A percentile compares a stretch with the other conserved stretches of the same genome.
Conservation (phyloP, 2,888 invertebrate species). For the Abrostola tripartita region DNA sequence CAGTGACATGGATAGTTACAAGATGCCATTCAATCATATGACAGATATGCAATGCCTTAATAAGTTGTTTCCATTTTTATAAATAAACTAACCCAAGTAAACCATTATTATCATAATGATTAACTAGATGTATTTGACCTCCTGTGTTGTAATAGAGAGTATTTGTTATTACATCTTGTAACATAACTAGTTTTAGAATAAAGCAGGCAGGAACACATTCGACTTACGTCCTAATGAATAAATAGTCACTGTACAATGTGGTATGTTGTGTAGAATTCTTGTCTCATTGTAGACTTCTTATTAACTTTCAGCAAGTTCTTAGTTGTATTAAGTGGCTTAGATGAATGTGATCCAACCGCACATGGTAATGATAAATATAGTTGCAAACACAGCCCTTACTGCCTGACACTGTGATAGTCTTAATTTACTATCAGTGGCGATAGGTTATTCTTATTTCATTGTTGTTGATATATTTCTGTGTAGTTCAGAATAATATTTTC, state of each 20-base stretch:
- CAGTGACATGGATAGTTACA: constrained; percentile 28
- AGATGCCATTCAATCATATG: constrained; percentile 12
- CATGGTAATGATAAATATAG: constrained; percentile 8
- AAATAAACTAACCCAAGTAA: constrained; percentile 26
- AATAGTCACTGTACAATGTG: constrained; percentile 2
- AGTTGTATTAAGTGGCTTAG: background rate
- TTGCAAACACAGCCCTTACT: constrained; percentile 3
- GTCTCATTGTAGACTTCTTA: background rate
- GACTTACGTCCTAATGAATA: constrained; percentile 3
- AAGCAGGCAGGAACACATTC: constrained; percentile 14
- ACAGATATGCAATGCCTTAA: constrained; percentile 8
- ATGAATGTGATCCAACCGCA: constrained; percentile 3
- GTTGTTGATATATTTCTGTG: constrained; percentile 25
- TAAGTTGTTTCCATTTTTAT: constrained; percentile 29
- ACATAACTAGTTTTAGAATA: constrained; percentile 24
- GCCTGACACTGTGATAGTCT: constrained; percentile 24
- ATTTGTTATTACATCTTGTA: constrained; percentile 16
- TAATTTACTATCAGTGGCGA: constrained; percentile 6
- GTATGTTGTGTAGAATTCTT: background rate
- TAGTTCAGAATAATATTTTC: constrained; percentile 19
- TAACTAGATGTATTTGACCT: constrained; percentile 24
- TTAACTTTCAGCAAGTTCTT: background rate
- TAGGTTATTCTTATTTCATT: constrained; percentile 4
- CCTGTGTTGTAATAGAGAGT: constrained; percentile 40
- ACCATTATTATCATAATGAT: constrained; percentile 18